Evolutionary conservation across 2,888 invertebrate genomes (phyloP), one percentile per base, ranked within the genome.

Genomic region (Cephus pulcher): DNA sequence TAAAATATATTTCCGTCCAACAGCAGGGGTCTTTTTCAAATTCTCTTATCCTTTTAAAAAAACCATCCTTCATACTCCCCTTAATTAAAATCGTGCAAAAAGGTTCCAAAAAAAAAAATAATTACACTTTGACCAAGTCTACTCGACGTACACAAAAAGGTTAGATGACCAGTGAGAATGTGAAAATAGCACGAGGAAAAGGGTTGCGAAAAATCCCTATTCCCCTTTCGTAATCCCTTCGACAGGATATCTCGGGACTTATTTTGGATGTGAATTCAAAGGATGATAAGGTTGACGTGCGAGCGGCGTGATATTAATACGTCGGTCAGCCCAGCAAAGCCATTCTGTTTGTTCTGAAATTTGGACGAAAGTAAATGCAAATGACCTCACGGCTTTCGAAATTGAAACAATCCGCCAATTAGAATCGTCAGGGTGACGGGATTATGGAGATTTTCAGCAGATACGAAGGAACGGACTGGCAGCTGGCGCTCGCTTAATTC

Each of bases 331-430:
- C 40, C 40, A 56, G 40, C 40, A 23, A 56, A 23, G 15, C 40
- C 6, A 9, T 23, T 56, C 23, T 2, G 40, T 56, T 56, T 56
- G 40, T 56, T 56, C 23, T 23, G 69, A 75, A 37, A 37, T 78
- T 75, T 37, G 23, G 34, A 56, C 56, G 75, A 78, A 76, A 75
- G 86, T 82, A 83, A 86, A 89, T 89, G 88, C 88, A 87, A 89
- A 88, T 89, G 85, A 85, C 84, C 74, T 75, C 85, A 84, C 84
- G 83, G 86, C 85, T 86, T 88, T 86, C 88, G 90, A 87, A 90
- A 90, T 90, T 90, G 90, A 90, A 91, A 91, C 90, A 90, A 90
- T 90, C 89, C 89, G 88, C 90, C 90, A 91, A 91, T 91, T 91
- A 91, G 90, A 90, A 89, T 89, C 88, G 90, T 88, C 89, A 88